Conservation (phyloP, 1,140 invertebrate species). For the Aphidius ervi region DNA sequence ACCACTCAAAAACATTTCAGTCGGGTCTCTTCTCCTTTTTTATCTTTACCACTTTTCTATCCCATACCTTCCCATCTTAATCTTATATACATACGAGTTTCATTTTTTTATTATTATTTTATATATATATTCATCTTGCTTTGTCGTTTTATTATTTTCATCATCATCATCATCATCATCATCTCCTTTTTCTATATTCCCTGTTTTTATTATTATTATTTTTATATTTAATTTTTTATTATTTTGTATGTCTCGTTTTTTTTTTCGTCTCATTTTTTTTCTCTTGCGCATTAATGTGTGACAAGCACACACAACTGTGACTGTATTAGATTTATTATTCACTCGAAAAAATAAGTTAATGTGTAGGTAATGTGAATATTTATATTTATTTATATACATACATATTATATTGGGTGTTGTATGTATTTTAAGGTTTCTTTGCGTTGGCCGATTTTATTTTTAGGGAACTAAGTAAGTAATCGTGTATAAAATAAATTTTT, state of each 20-base stretch:
- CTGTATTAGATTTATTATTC: constrained; percentile 25
- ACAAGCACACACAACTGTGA: constrained; percentile 16
- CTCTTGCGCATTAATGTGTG: constrained; percentile 13
- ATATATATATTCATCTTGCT: constrained; percentile 4
- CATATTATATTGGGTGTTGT: too few relatives aligned
- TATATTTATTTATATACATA: background rate
- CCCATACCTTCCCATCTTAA: constrained; percentile 20
- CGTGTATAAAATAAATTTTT: too few relatives aligned
- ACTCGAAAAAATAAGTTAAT: constrained; percentile 10
- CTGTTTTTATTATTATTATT: constrained; percentile 21
- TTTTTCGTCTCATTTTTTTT: background rate
- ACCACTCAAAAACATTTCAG: constrained; percentile 7
- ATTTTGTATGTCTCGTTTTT: constrained; percentile 4
- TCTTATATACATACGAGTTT: background rate
- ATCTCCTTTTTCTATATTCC: constrained; percentile 14
- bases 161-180: too few relatives aligned
- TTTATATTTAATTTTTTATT: constrained; percentile 12
- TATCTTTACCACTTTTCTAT: background rate
- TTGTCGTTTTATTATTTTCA: background rate
- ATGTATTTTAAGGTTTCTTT: constrained; percentile 14
- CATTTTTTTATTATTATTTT: background rate
- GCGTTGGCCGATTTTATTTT: constrained; percentile 49
- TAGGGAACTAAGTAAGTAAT: constrained; percentile 20
- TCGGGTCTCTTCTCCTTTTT: background rate
- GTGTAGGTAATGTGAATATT: too few relatives aligned